phyloP scores from a whole-genome alignment of 2,888 invertebrate species.

The Tromatobia lineatoria region DNA sequence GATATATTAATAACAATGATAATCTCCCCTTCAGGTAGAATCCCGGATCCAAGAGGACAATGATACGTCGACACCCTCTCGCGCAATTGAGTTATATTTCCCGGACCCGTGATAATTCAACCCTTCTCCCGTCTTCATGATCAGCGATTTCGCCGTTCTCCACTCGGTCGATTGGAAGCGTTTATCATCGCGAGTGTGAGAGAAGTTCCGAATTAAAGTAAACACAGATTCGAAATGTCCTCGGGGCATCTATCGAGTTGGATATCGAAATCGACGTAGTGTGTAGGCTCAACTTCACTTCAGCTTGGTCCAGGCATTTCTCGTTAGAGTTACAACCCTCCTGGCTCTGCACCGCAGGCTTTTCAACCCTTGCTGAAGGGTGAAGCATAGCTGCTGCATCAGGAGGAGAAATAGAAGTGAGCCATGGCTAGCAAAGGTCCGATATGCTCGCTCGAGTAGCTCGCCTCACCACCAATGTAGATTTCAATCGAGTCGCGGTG shows the following conservation, averaged over 20 bases:
- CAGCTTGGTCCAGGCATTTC: conserved; percentile 34
- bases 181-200: conserved; percentile 17
- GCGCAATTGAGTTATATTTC: conserved; percentile 18
- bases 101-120: conserved; percentile 6
- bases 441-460: conserved; percentile 69
- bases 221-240: conserved; percentile 65
- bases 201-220: conserved; percentile 51
- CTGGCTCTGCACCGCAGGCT: conserved; percentile 11
- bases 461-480: conserved; percentile 77
- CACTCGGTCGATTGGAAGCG: conserved; percentile 39
- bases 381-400: conserved; percentile 39
- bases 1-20: conserved; percentile 42
- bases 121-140: conserved; percentile 58
- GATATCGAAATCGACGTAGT: conserved; percentile 30
- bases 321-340: conserved; percentile 39
- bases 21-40: conserved; percentile 66
- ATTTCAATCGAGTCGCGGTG: conserved; percentile 79
- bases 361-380: conserved; percentile 63
- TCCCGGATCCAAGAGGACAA: conserved; percentile 10
- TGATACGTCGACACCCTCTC: conserved; percentile 28
- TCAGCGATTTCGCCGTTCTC: conserved; percentile 41
- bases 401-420: conserved; percentile 57
- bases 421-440: conserved; percentile 51
- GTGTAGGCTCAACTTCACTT: not conserved
- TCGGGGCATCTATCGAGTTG: conserved; percentile 36